phyloP scores from a whole-genome alignment of 2,113 vertebrate species.

The Nyctereutes procyonoides region DNA sequence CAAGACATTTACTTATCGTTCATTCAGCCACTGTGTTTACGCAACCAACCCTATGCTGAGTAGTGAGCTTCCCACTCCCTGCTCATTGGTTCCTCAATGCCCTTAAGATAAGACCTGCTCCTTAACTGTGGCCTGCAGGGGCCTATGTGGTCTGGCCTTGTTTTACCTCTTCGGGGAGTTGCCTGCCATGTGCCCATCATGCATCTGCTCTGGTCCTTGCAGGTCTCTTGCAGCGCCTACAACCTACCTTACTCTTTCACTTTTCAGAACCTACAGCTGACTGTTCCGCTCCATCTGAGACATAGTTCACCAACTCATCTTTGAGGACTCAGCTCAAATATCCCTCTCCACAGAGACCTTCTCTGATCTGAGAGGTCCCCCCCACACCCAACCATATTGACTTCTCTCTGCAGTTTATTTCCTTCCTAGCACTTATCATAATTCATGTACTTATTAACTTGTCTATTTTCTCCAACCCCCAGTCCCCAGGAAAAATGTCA shows the following conservation, averaged over 20 bases:
- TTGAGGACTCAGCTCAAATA: neutral
- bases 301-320: rapidly evolving
- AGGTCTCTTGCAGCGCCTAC: neutral
- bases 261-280: neutral
- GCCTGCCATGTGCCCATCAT: rapidly evolving
- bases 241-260: neutral
- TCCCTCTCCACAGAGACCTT: neutral
- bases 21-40: neutral
- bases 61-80: too few species aligned
- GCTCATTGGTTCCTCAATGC: neutral
- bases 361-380: neutral
- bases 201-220: neutral
- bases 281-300: neutral
- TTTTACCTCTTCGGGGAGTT: neutral
- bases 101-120: neutral
- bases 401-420: neutral
- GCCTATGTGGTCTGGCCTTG: too few species aligned
- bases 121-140: neutral
- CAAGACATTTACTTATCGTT: neutral
- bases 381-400: rapidly evolving
- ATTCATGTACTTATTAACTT: neutral
- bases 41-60: neutral
- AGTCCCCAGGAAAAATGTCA: neutral
- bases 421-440: neutral
- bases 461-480: neutral